Evolutionary conservation across 2,888 invertebrate genomes (phyloP), one percentile per base, ranked within the genome.

Genomic region (Agrotis puta): DNA sequence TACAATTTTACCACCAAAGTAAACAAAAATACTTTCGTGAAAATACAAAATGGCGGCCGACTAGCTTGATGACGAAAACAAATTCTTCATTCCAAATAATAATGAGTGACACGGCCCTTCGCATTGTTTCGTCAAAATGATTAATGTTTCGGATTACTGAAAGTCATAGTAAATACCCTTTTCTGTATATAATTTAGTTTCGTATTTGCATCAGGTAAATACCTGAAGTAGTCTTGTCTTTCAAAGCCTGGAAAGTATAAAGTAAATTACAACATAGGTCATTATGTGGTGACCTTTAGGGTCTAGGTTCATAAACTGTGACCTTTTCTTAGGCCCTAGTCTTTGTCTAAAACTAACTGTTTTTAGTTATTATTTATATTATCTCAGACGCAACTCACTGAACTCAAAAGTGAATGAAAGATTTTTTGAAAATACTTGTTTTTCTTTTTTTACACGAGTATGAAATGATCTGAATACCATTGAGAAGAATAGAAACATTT

Each of bases 121-220:
- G 56, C 58, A 65, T 70, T 76, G 79, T 82, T 63, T 76, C 62
- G 57, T 57, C 47, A 39, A 66, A 78, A 76, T 82, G 79, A 81
- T 82, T 79, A 59, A 81, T 82, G 74, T 65, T 56, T 50, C 0
- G 53, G 61, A 51, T 61, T 64, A 48, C 24, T 59, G 22, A 39
- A 33, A 33, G 33, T 33, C 39, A 39, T 39, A 24, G 22, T 62
- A 48, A 64, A 68, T 39, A 53, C 4, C 33, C 3, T 50, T 76
- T 51, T 57, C 50, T 53, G 18, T 61, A 22, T 50, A 45, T 14
- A 43, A 51, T 47, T 6, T 64, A 18, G 48, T 33, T 43, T 20
- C 13, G 43, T 9, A 13, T 50, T 24, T 3, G 11, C 24, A 9
- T 27, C 18, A 7, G 13, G 11, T 58, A 33, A 20, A 20, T 47